phyloP scores from a whole-genome alignment of 2,888 invertebrate species.

The Scaptomyza cyrtandrae region DNA sequence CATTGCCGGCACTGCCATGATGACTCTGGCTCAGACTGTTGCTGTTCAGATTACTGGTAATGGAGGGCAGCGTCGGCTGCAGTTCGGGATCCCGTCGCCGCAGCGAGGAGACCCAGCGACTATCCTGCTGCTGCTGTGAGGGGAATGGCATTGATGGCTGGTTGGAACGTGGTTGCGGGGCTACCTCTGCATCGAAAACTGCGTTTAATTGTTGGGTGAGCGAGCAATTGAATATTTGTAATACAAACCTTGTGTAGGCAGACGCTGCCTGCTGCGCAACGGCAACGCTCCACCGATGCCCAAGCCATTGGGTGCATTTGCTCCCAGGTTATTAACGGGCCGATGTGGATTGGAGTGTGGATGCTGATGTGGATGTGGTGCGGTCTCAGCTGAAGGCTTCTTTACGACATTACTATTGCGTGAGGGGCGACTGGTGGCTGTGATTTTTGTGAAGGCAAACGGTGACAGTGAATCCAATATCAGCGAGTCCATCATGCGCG shows the following conservation, averaged over 20 bases:
- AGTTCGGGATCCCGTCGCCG: constrained; percentile 88
- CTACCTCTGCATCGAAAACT: constrained; percentile 83
- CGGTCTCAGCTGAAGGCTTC: constrained; percentile 49
- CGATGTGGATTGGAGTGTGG: constrained; percentile 37
- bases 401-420: constrained; percentile 63
- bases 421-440: constrained; percentile 85
- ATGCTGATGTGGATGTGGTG: constrained; percentile 22
- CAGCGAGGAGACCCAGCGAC: constrained; percentile 89
- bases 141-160: constrained; percentile 72
- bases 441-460: constrained; percentile 88
- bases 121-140: constrained; percentile 85
- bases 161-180: constrained; percentile 83
- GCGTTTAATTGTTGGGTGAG: constrained; percentile 65
- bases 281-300: constrained; percentile 68
- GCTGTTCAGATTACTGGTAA: constrained; percentile 82
- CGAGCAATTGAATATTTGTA: constrained; percentile 15
- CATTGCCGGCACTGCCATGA: constrained; percentile 84
- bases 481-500: constrained; percentile 90
- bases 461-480: constrained; percentile 89
- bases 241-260: constrained; percentile 84
- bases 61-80: constrained; percentile 88
- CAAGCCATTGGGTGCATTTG: constrained; percentile 67
- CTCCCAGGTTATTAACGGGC: constrained; percentile 67
- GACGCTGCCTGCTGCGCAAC: constrained; percentile 78
- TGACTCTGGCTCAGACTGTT: constrained; percentile 73